Conservation (phyloP, 2,888 invertebrate species). For the Epirrita christyi region DNA sequence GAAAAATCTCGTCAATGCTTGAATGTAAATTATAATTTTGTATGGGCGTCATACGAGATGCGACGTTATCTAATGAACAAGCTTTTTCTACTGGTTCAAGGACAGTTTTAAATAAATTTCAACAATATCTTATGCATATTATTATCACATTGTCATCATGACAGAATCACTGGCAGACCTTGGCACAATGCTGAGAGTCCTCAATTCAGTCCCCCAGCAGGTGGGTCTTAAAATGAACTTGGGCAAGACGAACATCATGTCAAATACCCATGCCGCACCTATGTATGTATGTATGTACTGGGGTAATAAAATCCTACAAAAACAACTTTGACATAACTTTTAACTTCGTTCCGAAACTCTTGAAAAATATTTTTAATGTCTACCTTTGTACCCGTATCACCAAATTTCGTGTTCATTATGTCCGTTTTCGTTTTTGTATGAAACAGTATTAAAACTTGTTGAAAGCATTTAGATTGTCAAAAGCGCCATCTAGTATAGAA, state of each 20-base stretch:
- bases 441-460: not conserved
- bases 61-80: too few species aligned
- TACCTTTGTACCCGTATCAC: not conserved
- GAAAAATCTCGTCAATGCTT: too few species aligned
- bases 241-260: too few species aligned
- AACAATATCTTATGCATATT: not conserved
- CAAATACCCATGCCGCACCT: too few species aligned
- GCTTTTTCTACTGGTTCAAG: not conserved
- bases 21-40: too few species aligned
- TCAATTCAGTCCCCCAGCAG: too few species aligned
- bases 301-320: not conserved
- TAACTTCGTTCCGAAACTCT: not conserved
- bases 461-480: not conserved
- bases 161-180: too few species aligned
- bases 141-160: too few species aligned
- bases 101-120: not conserved
- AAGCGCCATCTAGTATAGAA: conserved; percentile 32
- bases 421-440: not conserved
- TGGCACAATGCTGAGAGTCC: too few species aligned
- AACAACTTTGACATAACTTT: not conserved
- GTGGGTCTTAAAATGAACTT: too few species aligned
- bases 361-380: not conserved
- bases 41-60: too few species aligned
- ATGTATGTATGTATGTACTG: too few species aligned
- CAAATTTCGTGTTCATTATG: not conserved